Evolutionary conservation across 2,113 vertebrate species (phyloP).

Genomic region (Pomatostomus ruficeps): DNA sequence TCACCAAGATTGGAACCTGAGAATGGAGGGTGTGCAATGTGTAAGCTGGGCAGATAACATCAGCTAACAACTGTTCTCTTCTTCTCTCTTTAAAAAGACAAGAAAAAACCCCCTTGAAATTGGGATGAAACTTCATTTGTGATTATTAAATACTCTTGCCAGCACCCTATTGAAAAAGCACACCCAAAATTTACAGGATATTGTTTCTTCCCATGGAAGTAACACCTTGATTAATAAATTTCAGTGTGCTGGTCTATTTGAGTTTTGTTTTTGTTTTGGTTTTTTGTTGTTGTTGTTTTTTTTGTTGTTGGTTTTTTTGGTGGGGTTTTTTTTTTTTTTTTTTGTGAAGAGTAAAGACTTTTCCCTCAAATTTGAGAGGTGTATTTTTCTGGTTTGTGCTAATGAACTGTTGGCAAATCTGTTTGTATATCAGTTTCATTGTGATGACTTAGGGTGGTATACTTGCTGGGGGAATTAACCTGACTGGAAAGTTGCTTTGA

Average conservation of each 20-base stretch:
- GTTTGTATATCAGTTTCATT: neutral
- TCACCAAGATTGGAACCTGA: neutral
- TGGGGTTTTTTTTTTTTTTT: neutral
- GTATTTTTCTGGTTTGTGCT: neutral
- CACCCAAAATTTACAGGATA: neutral
- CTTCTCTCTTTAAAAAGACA: neutral
- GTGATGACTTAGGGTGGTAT: neutral
- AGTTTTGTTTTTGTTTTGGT: neutral
- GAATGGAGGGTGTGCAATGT: neutral
- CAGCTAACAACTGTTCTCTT: neutral
- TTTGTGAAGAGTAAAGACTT: neutral
- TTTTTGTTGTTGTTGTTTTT: rapidly evolving
- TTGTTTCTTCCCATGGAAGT: neutral
- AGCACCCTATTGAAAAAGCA: neutral
- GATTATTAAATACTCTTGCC: neutral
- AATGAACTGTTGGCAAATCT: neutral
- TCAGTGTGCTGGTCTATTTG: neutral
- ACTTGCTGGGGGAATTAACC: neutral
- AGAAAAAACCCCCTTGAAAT: neutral
- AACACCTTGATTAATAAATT: neutral
- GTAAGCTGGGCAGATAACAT: neutral
- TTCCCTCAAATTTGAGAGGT: neutral
- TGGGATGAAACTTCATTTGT: neutral
- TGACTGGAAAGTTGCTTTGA: neutral
- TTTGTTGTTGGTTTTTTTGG: no score